Percentiles rank a stretch among this genome's conserved stretches.
Evolutionary conservation across 2,888 invertebrate species (phyloP).

Genomic region (Arrhopalites spinosus): DNA sequence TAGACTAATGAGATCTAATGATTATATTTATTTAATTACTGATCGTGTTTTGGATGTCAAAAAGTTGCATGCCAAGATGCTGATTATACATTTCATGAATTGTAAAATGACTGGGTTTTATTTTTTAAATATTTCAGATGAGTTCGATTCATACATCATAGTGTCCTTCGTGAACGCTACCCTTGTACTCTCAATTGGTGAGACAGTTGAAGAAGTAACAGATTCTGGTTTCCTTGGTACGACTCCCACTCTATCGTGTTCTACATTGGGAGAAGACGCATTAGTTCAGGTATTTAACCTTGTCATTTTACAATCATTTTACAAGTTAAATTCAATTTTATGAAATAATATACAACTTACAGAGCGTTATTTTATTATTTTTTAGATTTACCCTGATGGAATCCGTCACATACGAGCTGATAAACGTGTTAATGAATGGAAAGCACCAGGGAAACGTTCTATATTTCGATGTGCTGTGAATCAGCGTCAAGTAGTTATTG

Average conservation of each 20-base stretch:
- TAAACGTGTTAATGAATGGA: conserved; percentile 99
- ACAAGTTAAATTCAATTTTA: not conserved
- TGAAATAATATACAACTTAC: not conserved
- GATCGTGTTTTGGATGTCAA: not conserved
- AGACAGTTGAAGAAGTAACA: conserved; percentile 99
- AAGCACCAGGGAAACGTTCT: conserved; percentile 94
- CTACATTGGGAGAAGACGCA: conserved; percentile 95
- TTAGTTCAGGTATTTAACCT: conserved; percentile 78
- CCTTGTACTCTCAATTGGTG: conserved; percentile 97
- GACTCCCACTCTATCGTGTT: conserved; percentile 97
- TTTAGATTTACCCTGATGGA: conserved; percentile 92
- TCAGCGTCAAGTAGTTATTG: conserved; percentile 97
- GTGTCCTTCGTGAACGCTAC: conserved; percentile 99
- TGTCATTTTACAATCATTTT: not conserved
- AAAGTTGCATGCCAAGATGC: not conserved
- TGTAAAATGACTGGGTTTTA: too few species aligned
- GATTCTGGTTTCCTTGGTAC: conserved; percentile 99
- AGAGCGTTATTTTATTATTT: conserved; percentile 23
- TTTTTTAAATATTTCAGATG: conserved; percentile 69
- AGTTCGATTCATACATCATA: conserved; percentile 98
- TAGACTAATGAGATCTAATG: conserved; percentile 52
- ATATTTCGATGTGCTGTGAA: conserved; percentile 98
- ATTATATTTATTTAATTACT: conserved; percentile 30
- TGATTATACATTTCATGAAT: not conserved
- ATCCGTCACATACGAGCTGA: conserved; percentile 98